These are phyloP conservation scores for Acrocephalus arundinaceus DNA, from an alignment of 2,113 vertebrate genomes.

Conservation along the genomic window DNA sequence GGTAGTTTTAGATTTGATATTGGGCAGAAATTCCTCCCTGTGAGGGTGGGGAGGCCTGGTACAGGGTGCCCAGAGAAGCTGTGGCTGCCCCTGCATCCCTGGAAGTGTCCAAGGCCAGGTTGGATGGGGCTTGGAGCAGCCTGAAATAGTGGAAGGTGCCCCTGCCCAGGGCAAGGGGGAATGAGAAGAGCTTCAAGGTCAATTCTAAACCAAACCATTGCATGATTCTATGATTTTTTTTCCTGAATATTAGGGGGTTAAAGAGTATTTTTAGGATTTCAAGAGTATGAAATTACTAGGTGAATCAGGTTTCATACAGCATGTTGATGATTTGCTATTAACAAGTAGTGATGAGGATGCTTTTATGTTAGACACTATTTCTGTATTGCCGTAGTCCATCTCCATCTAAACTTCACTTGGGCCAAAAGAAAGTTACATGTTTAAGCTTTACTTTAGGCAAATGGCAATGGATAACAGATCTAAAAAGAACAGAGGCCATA, in stretches of 20 bases:
- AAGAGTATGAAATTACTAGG: neutral
- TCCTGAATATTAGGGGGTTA: neutral
- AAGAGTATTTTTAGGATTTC: neutral
- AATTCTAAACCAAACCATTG: neutral
- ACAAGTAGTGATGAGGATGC: neutral
- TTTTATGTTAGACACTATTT: neutral
- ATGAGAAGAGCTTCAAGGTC: neutral
- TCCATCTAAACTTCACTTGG: too few relatives aligned
- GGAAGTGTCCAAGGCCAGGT: neutral
- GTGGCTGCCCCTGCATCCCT: too few relatives aligned
- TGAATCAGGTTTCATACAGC: neutral
- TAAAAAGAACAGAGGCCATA: neutral
- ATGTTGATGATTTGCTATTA: neutral
- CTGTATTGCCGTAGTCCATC: neutral
- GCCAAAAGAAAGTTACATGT: neutral
- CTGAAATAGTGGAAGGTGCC: neutral
- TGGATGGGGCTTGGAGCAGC: neutral
- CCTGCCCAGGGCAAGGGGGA: neutral
- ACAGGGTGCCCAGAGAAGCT: too few relatives aligned
- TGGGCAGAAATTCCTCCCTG: neutral
- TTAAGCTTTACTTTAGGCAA: neutral
- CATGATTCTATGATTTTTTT: neutral
- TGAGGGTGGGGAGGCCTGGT: too few relatives aligned
- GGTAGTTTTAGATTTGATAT: neutral
- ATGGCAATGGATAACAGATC: neutral